Percentiles rank a stretch among this genome's conserved stretches.
Conservation (phyloP, 1,140 invertebrate species). For the Drosophila triauraria region DNA sequence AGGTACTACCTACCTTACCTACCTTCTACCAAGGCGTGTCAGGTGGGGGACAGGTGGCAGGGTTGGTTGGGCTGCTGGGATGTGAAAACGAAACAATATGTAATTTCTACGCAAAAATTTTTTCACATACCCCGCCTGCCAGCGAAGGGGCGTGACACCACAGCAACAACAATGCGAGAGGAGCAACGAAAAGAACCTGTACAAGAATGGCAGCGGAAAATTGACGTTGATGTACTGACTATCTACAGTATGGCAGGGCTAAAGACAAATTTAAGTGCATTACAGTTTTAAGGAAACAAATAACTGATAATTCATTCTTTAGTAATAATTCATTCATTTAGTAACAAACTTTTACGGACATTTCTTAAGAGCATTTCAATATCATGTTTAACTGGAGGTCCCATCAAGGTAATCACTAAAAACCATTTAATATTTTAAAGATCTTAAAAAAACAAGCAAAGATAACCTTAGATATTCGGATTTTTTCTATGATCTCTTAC, state of each 20-base stretch:
- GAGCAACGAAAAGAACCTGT: slow-evolving; percentile 9
- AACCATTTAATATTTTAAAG: too few species aligned
- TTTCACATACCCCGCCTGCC: slow-evolving; percentile 36
- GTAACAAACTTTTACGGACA: too few species aligned
- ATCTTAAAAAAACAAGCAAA: too few species aligned
- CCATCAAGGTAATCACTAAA: too few species aligned
- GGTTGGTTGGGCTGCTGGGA: slow-evolving; percentile 7
- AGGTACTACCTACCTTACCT: slow-evolving; percentile 5
- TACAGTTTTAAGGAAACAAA: too few species aligned
- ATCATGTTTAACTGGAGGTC: too few species aligned
- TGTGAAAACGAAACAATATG: slow-evolving; percentile 52
- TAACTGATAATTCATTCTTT: too few species aligned
- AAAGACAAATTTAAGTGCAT: too few species aligned
- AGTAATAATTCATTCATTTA: too few species aligned
- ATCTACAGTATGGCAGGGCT: slow-evolving; percentile 20
- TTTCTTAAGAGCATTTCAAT: not conserved
- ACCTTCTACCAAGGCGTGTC: slow-evolving; percentile 3
- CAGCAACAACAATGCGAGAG: slow-evolving; percentile 13
- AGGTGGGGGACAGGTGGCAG: slow-evolving; percentile 2
- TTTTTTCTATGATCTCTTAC: too few species aligned
- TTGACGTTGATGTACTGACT: slow-evolving; percentile 41
- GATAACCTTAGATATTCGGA: too few species aligned
- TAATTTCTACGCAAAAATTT: slow-evolving; percentile 56
- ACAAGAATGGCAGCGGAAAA: slow-evolving; percentile 26
- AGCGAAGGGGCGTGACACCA: slow-evolving; percentile 24